Evolutionary conservation across 2,113 vertebrate genomes (phyloP).

Genomic region (Caloenas nicobarica): DNA sequence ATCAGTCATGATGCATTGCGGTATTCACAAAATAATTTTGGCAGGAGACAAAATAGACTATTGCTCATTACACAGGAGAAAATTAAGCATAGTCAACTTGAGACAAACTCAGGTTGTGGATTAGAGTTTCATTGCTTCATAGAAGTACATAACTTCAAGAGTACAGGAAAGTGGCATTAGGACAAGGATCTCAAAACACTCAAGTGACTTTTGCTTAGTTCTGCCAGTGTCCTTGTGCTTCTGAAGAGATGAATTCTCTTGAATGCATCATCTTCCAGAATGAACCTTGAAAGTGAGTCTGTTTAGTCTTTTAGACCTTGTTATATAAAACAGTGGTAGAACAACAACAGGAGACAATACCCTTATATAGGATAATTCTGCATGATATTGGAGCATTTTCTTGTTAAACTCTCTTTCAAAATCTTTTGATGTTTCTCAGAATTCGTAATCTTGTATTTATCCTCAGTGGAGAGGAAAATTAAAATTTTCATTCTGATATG

Average conservation of each 20-base stretch:
- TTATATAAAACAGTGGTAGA: neutral
- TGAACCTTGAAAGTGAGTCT: neutral
- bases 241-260: neutral
- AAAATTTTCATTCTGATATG: neutral
- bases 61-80: neutral
- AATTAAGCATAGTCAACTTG: neutral
- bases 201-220: neutral
- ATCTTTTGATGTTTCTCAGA: neutral
- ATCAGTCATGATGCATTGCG: accelerated
- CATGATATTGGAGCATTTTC: neutral
- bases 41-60: neutral
- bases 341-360: neutral
- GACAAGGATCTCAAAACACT: neutral
- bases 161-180: neutral
- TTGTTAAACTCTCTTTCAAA: neutral
- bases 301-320: neutral
- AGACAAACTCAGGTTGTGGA: neutral
- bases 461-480: neutral
- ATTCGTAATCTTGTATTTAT: neutral
- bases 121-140: neutral
- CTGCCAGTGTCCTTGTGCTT: neutral
- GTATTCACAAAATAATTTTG: neutral
- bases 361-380: neutral
- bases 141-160: neutral
- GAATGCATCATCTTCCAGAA: neutral